Percentiles rank a stretch among this genome's conserved stretches.
These are phyloP conservation scores for Paralichthys olivaceus DNA, from an alignment of 2,113 vertebrate species.

Conservation along the genomic window DNA sequence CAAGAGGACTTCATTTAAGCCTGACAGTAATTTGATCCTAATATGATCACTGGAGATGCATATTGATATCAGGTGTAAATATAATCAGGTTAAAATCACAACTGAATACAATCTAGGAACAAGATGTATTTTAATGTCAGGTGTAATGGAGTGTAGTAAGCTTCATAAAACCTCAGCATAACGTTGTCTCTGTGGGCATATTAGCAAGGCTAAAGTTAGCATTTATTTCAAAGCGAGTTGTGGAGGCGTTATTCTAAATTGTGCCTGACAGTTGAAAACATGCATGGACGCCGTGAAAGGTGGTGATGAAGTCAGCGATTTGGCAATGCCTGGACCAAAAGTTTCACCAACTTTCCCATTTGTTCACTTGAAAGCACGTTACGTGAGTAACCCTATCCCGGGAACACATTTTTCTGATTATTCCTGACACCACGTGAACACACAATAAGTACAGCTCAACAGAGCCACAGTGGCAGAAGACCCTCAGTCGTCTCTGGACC, in stretches of 20 bases:
- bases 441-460: no score
- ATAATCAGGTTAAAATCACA: background rate
- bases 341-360: background rate
- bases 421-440: no score
- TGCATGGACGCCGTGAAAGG: no score
- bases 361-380: background rate
- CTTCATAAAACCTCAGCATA: background rate
- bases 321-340: no score
- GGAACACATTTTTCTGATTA: background rate
- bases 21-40: background rate
- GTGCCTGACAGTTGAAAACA: no score
- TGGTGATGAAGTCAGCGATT: no score
- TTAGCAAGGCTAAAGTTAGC: background rate
- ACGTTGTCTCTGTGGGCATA: background rate
- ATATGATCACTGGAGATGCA: background rate
- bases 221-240: background rate
- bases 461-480: background rate
- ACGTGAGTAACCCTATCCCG: background rate
- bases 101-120: background rate
- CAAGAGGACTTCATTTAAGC: background rate
- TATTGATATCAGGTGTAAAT: background rate
- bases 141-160: background rate
- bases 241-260: no score
- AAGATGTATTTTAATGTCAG: background rate
- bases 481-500: background rate